phyloP scores from a whole-genome alignment of 2,888 invertebrate species.

The Helobdella robusta region DNA sequence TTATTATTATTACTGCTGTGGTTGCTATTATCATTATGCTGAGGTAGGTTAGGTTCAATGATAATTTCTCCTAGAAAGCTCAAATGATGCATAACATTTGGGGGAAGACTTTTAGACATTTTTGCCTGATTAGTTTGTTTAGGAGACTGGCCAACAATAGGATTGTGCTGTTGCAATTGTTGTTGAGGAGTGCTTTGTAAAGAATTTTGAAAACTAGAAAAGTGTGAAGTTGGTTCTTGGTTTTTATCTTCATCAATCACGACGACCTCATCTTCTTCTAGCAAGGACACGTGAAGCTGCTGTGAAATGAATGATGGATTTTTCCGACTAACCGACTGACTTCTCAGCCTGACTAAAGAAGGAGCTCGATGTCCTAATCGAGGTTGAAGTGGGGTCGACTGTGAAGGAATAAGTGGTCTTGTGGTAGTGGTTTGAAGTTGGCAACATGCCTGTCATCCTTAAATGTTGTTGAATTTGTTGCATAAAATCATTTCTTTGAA shows the following conservation, averaged over 20 bases:
- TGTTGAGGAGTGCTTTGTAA: constrained; percentile 7
- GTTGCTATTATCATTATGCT: too few species aligned
- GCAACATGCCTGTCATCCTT: not conserved
- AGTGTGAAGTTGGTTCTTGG: not conserved
- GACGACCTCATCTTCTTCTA: constrained; percentile 24
- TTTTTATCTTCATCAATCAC: constrained; percentile 10
- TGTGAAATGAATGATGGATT: not conserved
- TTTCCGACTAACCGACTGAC: constrained; percentile 6
- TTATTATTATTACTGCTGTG: too few species aligned
- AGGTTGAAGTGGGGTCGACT: not conserved
- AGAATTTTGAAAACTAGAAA: not conserved
- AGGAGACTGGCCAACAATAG: not conserved
- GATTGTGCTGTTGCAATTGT: constrained; percentile 13
- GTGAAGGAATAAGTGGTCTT: not conserved
- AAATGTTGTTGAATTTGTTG: constrained; percentile 6
- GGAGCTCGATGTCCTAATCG: not conserved
- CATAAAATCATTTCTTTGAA: not conserved
- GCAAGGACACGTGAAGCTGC: constrained; percentile 7
- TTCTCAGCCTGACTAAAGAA: not conserved
- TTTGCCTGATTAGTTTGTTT: not conserved
- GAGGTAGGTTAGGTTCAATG: constrained; percentile 7
- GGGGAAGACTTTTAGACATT: too few species aligned
- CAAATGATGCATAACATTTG: not conserved
- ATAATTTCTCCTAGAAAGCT: constrained; percentile 7
- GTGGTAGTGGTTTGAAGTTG: not conserved